Conservation (phyloP, 2,113 vertebrate species). For the Oxyura jamaicensis region DNA sequence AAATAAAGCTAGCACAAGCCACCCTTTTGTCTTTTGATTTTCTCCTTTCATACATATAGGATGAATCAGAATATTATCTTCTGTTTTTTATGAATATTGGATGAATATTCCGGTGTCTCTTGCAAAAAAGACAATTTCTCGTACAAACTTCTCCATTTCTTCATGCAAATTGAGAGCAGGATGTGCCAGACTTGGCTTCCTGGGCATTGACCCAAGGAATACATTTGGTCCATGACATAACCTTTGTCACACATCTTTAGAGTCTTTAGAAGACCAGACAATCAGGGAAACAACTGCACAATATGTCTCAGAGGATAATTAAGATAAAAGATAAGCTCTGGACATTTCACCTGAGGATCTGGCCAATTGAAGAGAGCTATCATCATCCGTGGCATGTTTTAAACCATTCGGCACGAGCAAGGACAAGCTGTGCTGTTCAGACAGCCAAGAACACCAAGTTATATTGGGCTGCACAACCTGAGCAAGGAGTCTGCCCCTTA, state of each 20-base stretch:
- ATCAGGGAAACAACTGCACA: neutral
- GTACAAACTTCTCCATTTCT: neutral
- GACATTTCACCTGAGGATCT: constrained; percentile 4
- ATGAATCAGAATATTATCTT: neutral
- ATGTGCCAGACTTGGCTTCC: constrained; percentile 6
- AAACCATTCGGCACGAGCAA: neutral
- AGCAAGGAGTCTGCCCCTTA: neutral
- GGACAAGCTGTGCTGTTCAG: neutral
- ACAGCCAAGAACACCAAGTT: neutral
- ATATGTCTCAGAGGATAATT: neutral
- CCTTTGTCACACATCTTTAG: neutral
- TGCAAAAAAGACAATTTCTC: neutral
- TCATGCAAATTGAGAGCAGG: neutral
- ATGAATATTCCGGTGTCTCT: neutral
- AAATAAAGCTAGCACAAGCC: constrained; percentile 26
- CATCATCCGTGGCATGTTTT: neutral
- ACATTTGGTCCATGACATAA: neutral
- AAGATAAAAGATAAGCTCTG: constrained; percentile 29
- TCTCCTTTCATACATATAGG: neutral
- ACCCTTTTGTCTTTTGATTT: neutral
- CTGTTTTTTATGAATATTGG: neutral
- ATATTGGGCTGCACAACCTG: neutral
- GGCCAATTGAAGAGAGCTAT: neutral
- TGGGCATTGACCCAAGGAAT: constrained; percentile 20
- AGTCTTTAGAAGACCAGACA: neutral